Conservation (phyloP, 2,888 invertebrate genomes). For the Agrochola lota region DNA sequence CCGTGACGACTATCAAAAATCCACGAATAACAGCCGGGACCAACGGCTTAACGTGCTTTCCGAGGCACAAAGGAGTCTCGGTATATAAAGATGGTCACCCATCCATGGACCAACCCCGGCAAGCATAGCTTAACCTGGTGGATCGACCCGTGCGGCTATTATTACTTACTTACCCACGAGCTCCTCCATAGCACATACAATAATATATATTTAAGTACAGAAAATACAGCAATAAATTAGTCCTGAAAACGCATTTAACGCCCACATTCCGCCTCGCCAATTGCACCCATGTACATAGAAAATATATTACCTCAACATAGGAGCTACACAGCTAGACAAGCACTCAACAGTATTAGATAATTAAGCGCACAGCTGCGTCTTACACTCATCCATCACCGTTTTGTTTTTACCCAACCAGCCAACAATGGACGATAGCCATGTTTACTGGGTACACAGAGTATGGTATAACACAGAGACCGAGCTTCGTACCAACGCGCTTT, state of each 20-base stretch:
- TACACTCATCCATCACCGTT: slow-evolving; percentile 66
- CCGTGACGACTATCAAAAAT: too few relatives aligned
- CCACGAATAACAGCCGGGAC: too few relatives aligned
- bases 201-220: slow-evolving; percentile 11
- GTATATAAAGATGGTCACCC: too few relatives aligned
- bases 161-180: too few relatives aligned
- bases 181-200: not conserved
- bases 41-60: too few relatives aligned
- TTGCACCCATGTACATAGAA: slow-evolving; percentile 40
- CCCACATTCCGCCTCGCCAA: slow-evolving; percentile 34
- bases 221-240: slow-evolving; percentile 43
- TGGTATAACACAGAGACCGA: not conserved
- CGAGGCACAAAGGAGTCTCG: too few relatives aligned
- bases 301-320: slow-evolving; percentile 42
- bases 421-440: slow-evolving; percentile 31
- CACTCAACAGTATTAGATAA: slow-evolving; percentile 67
- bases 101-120: too few relatives aligned
- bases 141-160: too few relatives aligned
- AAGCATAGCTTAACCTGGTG: too few relatives aligned
- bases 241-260: slow-evolving; percentile 22
- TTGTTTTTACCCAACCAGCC: slow-evolving; percentile 51
- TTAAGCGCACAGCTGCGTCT: slow-evolving; percentile 68
- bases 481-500: not conserved
- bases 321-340: slow-evolving; percentile 31
- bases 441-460: slow-evolving; percentile 31